Percentiles rank a stretch among this genome's conserved stretches.
Evolutionary conservation across 1,140 invertebrate genomes (phyloP).

Genomic region (Steinernema feltiae): DNA sequence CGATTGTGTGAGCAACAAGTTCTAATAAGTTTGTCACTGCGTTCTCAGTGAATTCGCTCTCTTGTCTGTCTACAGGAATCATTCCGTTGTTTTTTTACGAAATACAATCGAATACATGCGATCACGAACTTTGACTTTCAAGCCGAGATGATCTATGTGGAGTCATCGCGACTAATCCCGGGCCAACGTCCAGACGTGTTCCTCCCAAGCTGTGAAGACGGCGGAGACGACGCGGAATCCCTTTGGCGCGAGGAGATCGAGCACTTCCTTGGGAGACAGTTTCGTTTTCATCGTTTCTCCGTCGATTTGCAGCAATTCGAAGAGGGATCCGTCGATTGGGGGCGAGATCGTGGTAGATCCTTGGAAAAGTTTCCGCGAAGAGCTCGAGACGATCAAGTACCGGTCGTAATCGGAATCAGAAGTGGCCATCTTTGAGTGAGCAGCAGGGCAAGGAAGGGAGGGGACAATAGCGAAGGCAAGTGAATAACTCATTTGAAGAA

Average conservation of each 20-base stretch:
- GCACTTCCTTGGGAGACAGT: neutral
- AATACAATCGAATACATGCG: too few relatives aligned
- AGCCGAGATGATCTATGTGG: too few relatives aligned
- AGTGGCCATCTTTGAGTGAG: too few relatives aligned
- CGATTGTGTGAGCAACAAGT: too few relatives aligned
- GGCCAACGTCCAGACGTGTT: neutral
- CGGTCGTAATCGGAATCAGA: neutral
- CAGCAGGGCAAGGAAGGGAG: too few relatives aligned
- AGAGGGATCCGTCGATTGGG: neutral
- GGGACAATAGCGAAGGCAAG: too few relatives aligned
- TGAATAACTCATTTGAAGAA: too few relatives aligned
- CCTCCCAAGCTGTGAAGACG: neutral
- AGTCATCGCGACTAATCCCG: neutral
- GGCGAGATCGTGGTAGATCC: slow-evolving; percentile 2
- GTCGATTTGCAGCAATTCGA: neutral
- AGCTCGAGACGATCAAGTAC: neutral
- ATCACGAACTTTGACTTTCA: too few relatives aligned
- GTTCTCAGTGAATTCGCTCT: too few relatives aligned
- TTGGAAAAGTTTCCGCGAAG: slow-evolving; percentile 8
- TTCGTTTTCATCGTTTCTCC: slow-evolving; percentile 6
- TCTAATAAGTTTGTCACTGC: too few relatives aligned
- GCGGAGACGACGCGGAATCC: slow-evolving; percentile 3
- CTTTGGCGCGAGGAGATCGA: neutral
- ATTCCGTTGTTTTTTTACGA: too few relatives aligned
- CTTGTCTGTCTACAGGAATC: too few relatives aligned